Base-by-base conservation (phyloP, 1,140 invertebrate species). In the Caenorhabditis elegans region DNA sequence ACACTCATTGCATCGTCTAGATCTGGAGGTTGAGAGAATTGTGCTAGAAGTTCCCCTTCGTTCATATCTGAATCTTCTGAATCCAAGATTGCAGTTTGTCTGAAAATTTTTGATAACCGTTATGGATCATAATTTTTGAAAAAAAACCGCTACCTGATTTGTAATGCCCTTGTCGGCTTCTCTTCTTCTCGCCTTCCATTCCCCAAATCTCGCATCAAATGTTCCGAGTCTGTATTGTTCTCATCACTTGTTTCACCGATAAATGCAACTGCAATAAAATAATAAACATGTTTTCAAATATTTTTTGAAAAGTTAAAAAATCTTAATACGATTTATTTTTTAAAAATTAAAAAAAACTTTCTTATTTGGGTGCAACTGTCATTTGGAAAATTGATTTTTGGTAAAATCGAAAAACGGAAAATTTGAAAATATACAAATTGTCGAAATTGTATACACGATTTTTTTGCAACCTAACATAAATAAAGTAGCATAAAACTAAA, bases 211-310 rank as follows among this genome's bases (percentile, higher is more conserved):
- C 70, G 34, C 43, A 80, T 26, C 47, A 55, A 22, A 83, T 82
- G 70, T 49, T 87, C 86, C 4, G 85, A 65, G 24, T 86, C 85
- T 15, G 85, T 86, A 15, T 77, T 84, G 82, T 88, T 85, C 26
- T 87, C 86, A 82, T 87, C 86, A 43, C 85, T 87, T n/a, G 86
- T 87, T 76, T 87, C 86, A 24, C 86, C 86, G 53, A 88, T 87
- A 11, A 87, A 87, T 51, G 86, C 85, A 26, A 87, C 87, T 86
- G 77, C 5, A 43, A 43, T 43, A 5, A 43, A 8, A 8, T 43
- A 43, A 43, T 43, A 43, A 43, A 43, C 5, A 8, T 43, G 39
- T 43, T 43, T 43, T 43, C 39, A 43, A 43, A 28, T 79, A n/a
- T 28, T 26, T 81, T 11, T 85, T 78, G 34, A 28, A 2, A 84